These are phyloP conservation scores for Chloroceryle amazona DNA, from an alignment of 2,797 vertebrate genomes.

Conservation along the genomic window DNA sequence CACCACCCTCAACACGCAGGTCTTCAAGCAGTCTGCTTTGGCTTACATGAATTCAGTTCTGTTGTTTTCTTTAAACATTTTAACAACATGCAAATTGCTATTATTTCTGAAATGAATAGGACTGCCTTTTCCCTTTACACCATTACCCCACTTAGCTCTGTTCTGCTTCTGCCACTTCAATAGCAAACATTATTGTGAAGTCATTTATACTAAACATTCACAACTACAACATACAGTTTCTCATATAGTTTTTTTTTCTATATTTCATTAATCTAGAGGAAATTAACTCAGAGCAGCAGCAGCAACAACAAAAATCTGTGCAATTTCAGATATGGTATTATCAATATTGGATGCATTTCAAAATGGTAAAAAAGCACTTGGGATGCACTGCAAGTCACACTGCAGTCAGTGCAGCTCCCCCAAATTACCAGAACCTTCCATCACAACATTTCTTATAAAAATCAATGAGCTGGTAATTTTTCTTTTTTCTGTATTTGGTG, in stretches of 20 bases:
- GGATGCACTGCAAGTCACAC: neutral
- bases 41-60: neutral
- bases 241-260: neutral
- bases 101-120: neutral
- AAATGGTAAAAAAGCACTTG: neutral
- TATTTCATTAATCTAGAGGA: conserved; percentile 8
- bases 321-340: neutral
- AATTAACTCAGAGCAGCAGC: neutral
- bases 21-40: neutral
- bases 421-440: neutral
- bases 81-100: neutral
- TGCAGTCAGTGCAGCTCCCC: neutral
- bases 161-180: neutral
- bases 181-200: neutral
- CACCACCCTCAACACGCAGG: too few relatives aligned
- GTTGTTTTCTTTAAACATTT: neutral
- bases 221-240: neutral
- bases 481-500: neutral
- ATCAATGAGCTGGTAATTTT: neutral
- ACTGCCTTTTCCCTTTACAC: neutral
- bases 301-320: neutral
- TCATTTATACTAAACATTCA: neutral
- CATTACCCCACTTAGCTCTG: neutral
- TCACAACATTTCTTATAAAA: neutral
- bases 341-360: neutral